Base-by-base conservation (phyloP, 2,113 vertebrate genomes). In the Mirza zaza region DNA sequence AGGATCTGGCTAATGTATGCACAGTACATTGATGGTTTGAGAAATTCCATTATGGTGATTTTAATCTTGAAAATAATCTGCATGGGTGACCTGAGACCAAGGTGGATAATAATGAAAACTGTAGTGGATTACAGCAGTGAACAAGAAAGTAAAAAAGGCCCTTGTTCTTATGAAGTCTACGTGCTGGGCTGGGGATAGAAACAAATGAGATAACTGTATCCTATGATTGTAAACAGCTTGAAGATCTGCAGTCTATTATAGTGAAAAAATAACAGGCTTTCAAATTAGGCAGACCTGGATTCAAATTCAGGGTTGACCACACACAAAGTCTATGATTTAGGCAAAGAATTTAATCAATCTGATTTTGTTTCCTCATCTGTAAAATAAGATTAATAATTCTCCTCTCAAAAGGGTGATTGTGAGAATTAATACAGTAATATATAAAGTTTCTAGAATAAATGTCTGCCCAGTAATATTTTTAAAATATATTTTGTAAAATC, bases 401-500 rank as follows among this genome's bases (percentile, higher is more conserved):
- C 20, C 23, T 93, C 13, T 95, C 9, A 36, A 81, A 93, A 65
- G 20, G 21, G 11, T 86, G 15, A 14, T 73, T 96, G 5, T 71
- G 52, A 91, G 21, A 96, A 85, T 83, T 87, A 95, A 59, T 70
- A 91, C 63, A 13, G 18, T 92, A 92, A 87, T 85, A 2, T 77
- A 34, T 76, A 89, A 93, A 29, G 6, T n/a, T 89, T 91, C 45
- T 85, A 75, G 5, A 15, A 94, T 92, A 79, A 94, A 70, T 92
- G 27, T 67, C 71, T 81, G n/a, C 70, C 8, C 36, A 87, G 12
- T 87, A 32, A 81, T 77, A 81, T 92, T 83, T 91, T 76, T 15
- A 52, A 96, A 91, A 81, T 65, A 73, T 34, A 86, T 91, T 96
- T 89, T 91, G 5, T 23, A 96, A 85, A 97, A 65, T 88, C 2